Percentiles rank a stretch among this genome's conserved stretches.
Conservation (phyloP, 2,113 vertebrate genomes). For the Saiga tatarica region DNA sequence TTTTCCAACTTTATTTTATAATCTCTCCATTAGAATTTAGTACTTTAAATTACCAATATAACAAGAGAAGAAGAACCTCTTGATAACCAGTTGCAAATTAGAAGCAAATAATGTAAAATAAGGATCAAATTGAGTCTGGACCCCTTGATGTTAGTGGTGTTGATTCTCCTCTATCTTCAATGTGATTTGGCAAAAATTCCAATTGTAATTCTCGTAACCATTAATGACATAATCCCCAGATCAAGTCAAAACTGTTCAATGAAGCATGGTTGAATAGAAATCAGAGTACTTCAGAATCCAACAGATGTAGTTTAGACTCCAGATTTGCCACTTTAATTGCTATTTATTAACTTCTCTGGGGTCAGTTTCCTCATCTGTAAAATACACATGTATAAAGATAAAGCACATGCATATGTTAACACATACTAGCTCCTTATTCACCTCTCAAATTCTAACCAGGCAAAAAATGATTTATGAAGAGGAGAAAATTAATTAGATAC, state of each 20-base stretch:
- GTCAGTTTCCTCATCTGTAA: neutral
- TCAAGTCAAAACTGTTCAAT: neutral
- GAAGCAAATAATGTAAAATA: neutral
- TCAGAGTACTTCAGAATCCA: neutral
- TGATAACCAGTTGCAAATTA: neutral
- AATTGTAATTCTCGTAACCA: neutral
- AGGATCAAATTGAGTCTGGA: neutral
- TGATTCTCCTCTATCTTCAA: neutral
- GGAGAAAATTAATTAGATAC: neutral
- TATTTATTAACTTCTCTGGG: neutral
- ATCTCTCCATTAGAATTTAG: neutral
- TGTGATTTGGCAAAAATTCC: neutral
- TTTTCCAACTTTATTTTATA: neutral
- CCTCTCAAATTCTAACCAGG: neutral
- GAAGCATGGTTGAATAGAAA: neutral
- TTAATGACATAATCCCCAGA: neutral
- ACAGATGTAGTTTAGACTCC: neutral
- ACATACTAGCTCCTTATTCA: neutral
- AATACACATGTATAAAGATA: neutral
- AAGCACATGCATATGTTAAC: neutral
- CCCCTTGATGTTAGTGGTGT: neutral
- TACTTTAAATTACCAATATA: neutral
- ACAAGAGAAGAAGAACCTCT: neutral
- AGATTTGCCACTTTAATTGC: neutral
- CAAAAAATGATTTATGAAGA: neutral